Base-by-base conservation (phyloP, 2,113 vertebrate genomes). In the Mohoua ochrocephala region DNA sequence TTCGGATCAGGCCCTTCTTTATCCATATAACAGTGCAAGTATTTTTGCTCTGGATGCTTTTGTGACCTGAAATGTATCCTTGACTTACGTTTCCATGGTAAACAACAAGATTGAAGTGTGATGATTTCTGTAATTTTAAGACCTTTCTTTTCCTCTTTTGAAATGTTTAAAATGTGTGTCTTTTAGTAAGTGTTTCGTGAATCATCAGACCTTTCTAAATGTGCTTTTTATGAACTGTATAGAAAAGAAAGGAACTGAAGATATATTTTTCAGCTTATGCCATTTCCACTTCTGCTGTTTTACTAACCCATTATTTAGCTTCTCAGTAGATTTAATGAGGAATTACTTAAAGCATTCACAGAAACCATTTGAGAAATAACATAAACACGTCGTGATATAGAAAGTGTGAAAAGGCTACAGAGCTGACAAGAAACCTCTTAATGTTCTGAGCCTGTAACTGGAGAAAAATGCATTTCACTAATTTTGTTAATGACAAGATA, bases 281-380 rank as follows among this genome's bases (percentile, higher is more conserved):
- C 93, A 94, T 96, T 93, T 96, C 87, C 93, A 94, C 97, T 96
- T 97, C 59, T 96, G 89, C 96, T 97, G 26, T 91, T 94, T 97
- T 93, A 98, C 94, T 97, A 98, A 98, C 96, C 89, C 93, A 76
- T 71, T 93, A 73, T 93, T 95, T 95, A 92, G 96, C 87, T 78
- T 96, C 94, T 93, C 87, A 86, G 39, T 96, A 85, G 97, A 98
- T 98, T 98, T 98, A 98, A 97, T 98, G 98, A 98, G 98, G 98
- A 98, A 98, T 98, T 91, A 95, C 84, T 96, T 91, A 93, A 96
- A 95, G 54, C 21, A 41, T 94, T 95, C 47, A 75, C 21, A 84
- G 67, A 95, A 91, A 92, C 31, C 39, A 59, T 69, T 92, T 47
- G 74, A 70, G 28, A 93, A 94, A 89, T 70, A 93, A 67, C 39